These are phyloP conservation scores for Hemiscyllium ocellatum DNA, from an alignment of 2,113 vertebrate species.

Conservation along the genomic window DNA sequence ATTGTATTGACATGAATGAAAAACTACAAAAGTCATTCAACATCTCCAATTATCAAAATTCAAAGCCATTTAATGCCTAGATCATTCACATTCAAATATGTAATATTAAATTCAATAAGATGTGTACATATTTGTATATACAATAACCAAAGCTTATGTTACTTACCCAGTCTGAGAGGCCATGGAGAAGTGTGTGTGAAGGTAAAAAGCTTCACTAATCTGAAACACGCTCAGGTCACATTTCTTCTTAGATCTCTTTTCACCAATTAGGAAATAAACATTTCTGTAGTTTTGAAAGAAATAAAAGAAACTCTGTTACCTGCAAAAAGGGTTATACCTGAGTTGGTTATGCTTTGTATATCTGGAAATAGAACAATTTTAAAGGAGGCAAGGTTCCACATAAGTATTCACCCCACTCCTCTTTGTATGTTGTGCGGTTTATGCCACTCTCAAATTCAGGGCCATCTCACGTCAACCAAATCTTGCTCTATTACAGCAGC, in stretches of 20 bases:
- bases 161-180: slow-evolving; percentile 30
- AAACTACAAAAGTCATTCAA: background rate
- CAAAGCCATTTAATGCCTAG: background rate
- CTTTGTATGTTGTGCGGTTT: background rate
- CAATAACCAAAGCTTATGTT: background rate
- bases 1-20: background rate
- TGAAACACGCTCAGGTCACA: slow-evolving; percentile 17
- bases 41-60: background rate
- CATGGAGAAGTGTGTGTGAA: slow-evolving; percentile 12
- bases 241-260: background rate
- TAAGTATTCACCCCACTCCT: background rate
- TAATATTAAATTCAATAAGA: background rate
- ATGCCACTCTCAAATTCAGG: background rate
- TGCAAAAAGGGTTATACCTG: background rate
- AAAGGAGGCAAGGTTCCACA: background rate
- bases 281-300: slow-evolving; percentile 22
- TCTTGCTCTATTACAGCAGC: no score
- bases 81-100: background rate
- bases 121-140: background rate
- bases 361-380: background rate
- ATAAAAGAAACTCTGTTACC: background rate
- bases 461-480: background rate
- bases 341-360: background rate
- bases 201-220: slow-evolving; percentile 32
- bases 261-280: background rate